Percentiles rank a stretch among this genome's conserved stretches.
These are phyloP conservation scores for Cepaea hortensis DNA, from an alignment of 2,888 invertebrate genomes.

Conservation along the genomic window DNA sequence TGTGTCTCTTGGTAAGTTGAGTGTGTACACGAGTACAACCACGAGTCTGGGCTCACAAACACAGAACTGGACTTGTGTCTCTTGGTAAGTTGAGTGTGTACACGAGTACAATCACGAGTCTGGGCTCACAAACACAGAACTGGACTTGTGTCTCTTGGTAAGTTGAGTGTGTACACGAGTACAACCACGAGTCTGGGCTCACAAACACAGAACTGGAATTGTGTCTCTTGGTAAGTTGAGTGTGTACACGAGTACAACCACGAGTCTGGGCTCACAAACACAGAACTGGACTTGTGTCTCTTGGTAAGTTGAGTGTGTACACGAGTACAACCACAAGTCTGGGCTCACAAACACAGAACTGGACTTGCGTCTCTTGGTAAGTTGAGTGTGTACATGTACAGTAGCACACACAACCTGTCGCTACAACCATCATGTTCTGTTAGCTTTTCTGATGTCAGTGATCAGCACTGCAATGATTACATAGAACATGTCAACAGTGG, in stretches of 20 bases:
- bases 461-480: no score
- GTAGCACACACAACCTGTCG: no score
- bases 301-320: conserved; percentile 10
- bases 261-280: no score
- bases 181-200: no score
- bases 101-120: no score
- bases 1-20: conserved; percentile 21
- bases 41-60: no score
- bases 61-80: conserved; percentile 23
- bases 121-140: conserved; percentile 20
- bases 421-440: no score
- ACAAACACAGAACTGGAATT: conserved; percentile 26
- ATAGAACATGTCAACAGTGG: no score
- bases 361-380: conserved; percentile 15
- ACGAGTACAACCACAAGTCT: no score
- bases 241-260: no score
- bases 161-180: not conserved
- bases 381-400: not conserved
- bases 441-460: no score
- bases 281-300: conserved; percentile 22
- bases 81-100: conserved; percentile 6
- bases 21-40: no score
- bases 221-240: conserved; percentile 14
- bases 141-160: conserved; percentile 22
- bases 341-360: conserved; percentile 31